Percentiles rank a stretch among this genome's conserved stretches.
phyloP scores from a whole-genome alignment of 53 echinoderm and acorn worm genomes.

The Crossaster papposus region DNA sequence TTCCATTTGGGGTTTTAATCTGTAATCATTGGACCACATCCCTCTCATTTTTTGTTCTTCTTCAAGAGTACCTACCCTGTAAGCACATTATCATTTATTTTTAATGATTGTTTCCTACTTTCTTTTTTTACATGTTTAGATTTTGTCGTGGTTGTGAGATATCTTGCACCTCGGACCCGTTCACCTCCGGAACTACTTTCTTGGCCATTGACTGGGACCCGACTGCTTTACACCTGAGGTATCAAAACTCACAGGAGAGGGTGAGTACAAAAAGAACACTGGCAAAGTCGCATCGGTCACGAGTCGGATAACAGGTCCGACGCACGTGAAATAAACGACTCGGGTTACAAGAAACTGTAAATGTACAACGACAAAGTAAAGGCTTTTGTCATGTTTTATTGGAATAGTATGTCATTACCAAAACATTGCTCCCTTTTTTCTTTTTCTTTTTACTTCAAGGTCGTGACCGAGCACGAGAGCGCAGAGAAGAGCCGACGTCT shows the following conservation, averaged over 20 bases:
- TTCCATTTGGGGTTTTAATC: no score
- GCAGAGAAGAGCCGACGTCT: slow-evolving; percentile 89
- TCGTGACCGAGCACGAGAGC: slow-evolving; percentile 90
- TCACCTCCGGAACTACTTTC: slow-evolving; percentile 85
- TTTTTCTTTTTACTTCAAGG: slow-evolving; percentile 45
- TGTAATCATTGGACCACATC: no score
- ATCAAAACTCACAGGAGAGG: slow-evolving; percentile 95
- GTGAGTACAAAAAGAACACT: slow-evolving; percentile 37
- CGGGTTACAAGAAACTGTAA: no score
- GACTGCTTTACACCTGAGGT: slow-evolving; percentile 92
- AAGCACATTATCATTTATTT: background rate
- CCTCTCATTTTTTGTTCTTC: no score
- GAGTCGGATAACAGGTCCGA: no score
- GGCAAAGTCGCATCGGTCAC: no score
- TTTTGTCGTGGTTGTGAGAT: slow-evolving; percentile 99
- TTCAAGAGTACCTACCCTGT: background rate
- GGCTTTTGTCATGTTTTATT: no score
- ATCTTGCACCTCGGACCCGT: slow-evolving; percentile 68
- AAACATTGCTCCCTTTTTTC: background rate
- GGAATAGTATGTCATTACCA: no score
- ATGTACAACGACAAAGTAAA: no score
- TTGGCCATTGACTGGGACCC: slow-evolving; percentile 99
- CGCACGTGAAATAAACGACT: no score
- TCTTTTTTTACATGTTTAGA: slow-evolving; percentile 36
- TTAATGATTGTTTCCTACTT: slow-evolving; percentile 13